Base-by-base conservation (phyloP, 2,888 invertebrate species). In the Strigamia transsilvanica region DNA sequence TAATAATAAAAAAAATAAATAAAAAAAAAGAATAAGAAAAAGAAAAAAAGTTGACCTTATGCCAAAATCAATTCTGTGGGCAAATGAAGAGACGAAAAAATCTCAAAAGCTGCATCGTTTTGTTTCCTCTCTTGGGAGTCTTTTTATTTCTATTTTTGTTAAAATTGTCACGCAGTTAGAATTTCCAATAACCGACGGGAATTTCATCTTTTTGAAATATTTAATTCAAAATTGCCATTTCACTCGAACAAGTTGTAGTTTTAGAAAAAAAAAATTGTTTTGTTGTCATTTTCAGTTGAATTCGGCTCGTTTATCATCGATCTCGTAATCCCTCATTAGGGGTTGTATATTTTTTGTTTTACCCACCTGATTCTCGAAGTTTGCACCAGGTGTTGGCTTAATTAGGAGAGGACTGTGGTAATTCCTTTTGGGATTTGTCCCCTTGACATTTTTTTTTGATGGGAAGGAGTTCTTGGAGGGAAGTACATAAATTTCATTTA, bases 61-160 rank as follows among this genome's bases (percentile, higher is more conserved):
- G 56, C 56, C 56, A 56, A 18, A 56, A 56, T 56, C 56, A 56
- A 56, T 38, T 38, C 38, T 56, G 56, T 56, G 56, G 56, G 56
- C n/a, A 56, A 38, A 56, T 56, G 56, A 56, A 56, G 56, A 56
- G 56, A 56, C 18, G 6, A 56, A 56, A 38, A 56, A 56, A 56
- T 56, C 21, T 56, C 56, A 56, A 56, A 56, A 56, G 56, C 56
- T 18, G 56, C 56, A n/a, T 56, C 56, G 18, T 56, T 56, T 56
- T 56, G 21, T 9, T 56, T 18, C 56, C 56, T 56, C 18, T 56
- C 18, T 56, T 18, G 56, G 56, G 56, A 56, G 56, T 56, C 56
- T 2, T 7, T 56, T 18, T 56, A 56, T 56, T 56, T 56, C 18
- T 46, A n/a, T n/a, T 56, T 56, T 56, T 56, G 21, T 21, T 56